Evolutionary conservation across 1,140 invertebrate genomes (phyloP).

Genomic region (Micrasema minimum): DNA sequence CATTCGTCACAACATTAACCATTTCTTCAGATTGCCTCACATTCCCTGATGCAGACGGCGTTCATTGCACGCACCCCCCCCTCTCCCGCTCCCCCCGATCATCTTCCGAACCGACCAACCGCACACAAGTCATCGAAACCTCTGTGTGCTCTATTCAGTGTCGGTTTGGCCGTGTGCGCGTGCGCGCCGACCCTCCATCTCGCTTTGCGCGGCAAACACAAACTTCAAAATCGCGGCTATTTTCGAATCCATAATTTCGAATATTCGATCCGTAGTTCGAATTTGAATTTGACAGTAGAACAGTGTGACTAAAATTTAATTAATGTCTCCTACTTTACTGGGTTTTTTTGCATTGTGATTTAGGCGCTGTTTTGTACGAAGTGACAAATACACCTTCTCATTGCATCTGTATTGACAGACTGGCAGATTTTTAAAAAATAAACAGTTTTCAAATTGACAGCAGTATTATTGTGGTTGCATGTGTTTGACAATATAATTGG

Average conservation of each 20-base stretch:
- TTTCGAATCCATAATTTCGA: constrained; percentile 21
- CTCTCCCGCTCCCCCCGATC: not conserved
- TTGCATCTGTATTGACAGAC: too few species aligned
- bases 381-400: too few species aligned
- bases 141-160: constrained; percentile 8
- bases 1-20: constrained; percentile 43
- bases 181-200: constrained; percentile 3
- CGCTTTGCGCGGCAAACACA: constrained; percentile 7
- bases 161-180: constrained; percentile 36
- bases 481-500: not conserved
- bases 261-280: constrained; percentile 6
- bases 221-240: constrained; percentile 23
- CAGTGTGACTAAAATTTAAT: too few species aligned
- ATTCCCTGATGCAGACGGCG: constrained; percentile 35
- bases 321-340: too few species aligned
- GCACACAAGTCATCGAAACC: constrained; percentile 27
- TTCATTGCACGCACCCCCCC: constrained; percentile 26
- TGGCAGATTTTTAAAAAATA: too few species aligned
- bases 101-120: constrained; percentile 5
- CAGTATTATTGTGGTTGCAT: constrained; percentile 10
- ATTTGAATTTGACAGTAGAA: too few species aligned
- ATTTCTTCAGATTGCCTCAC: constrained; percentile 38
- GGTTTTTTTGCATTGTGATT: too few species aligned
- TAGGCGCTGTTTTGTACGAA: too few species aligned
- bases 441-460: constrained; percentile 30